Base-by-base conservation (phyloP, 2,113 vertebrate genomes). In the Syrrhaptes paradoxus region DNA sequence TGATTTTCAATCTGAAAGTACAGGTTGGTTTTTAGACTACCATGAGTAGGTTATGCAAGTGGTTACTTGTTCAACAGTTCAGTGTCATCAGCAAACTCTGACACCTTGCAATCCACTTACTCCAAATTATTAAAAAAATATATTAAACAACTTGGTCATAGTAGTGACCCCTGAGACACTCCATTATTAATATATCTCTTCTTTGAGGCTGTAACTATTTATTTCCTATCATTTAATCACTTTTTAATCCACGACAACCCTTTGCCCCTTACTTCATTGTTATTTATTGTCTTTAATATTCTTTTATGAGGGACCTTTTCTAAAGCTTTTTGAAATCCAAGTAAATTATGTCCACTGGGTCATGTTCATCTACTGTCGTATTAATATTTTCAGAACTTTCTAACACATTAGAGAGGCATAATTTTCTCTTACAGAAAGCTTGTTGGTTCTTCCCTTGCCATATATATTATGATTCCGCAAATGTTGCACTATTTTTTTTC, bases 231-330 rank as follows among this genome's bases (percentile, higher is more conserved):
- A 94, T 96, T 97, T 97, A 97, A 97, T 97, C 97, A 94, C 93
- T 96, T 95, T 97, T 97, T 97, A 97, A 97, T 97, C 95, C 96
- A 94, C 92, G 94, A 95, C 95, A 95, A 96, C 95, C 89, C 89
- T 96, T 95, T 96, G 91, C 93, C 92, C 90, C 97, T 96, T 97
- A 92, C 95, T 95, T 94, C 97, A 97, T 92, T 96, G 94, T 96
- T 97, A 97, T 97, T 97, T 97, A 97, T 97, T 95, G 81, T 82
- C 95, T 97, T 97, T 97, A 97, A 97, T 97, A 96, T 97, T 97
- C 95, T 97, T 97, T 97, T 97, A 97, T 95, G 97, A 88, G 95
- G 81, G 91, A 96, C 95, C 74, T 96, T 96, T 97, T 92, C 95
- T 93, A 95, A 96, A 95, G 96, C 94, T 97, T 97, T 96, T 94